Base-by-base conservation (phyloP, 2,888 invertebrate genomes). In the Parasteatoda lunata region DNA sequence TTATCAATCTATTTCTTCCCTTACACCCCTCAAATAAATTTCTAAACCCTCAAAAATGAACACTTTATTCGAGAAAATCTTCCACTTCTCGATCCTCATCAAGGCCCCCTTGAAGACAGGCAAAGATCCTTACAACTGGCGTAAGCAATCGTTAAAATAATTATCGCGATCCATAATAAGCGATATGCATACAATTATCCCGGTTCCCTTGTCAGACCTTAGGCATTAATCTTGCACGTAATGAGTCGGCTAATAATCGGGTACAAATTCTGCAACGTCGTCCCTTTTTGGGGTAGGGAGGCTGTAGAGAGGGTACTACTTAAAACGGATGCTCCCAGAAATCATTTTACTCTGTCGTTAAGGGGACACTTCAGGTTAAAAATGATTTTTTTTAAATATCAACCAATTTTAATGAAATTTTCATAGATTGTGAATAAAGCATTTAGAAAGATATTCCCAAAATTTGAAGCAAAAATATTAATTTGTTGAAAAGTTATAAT, bases 101-200 rank as follows among this genome's bases (percentile, higher is more conserved):
- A 11, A 66, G 73, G 47, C 48, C 75, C n/a, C 9, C 13, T 13
- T 64, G n/a, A 11, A 66, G 73, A 54, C 78, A 78, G 59, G 52
- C 78, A 73, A 54, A 54, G 78, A 66, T 77, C 65, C 59, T 75
- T 13, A 45, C 65, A 30, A 45, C 80, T 76, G 76, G 76, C 76
- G 80, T 80, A 81, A 81, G 80, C 85, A 80, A 86, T 86, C 85
- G 85, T 86, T 86, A 86, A 86, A 86, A 86, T 80, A 86, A 86
- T 86, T 86, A 86, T 86, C 85, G 77, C 80, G 65, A 86, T 86
- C 80, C 85, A 86, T 86, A 86, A 86, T 86, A 86, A 77, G 80
- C 85, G 80, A 86, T 86, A 86, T 80, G 85, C 80, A 86, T 86
- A 86, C 85, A 86, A 81, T 86, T 86, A 81, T 81, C 80, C 85